phyloP scores from a whole-genome alignment of 2,797 vertebrate genomes.

The Podargus strigoides region DNA sequence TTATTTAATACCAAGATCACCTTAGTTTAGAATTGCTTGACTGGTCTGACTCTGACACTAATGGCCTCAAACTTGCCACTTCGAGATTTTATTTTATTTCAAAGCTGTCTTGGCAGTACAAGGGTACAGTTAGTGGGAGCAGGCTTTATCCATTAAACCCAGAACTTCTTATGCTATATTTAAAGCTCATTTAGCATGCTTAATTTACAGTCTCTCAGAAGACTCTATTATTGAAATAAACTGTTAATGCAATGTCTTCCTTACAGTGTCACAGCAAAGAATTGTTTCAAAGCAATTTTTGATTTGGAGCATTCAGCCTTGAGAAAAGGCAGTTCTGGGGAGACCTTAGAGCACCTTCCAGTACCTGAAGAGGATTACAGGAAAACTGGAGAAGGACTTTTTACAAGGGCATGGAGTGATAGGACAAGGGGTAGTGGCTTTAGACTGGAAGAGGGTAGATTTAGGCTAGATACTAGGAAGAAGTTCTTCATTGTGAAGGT shows the following conservation, averaged over 20 bases:
- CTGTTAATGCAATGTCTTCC: not conserved
- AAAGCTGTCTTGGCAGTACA: constrained; percentile 27
- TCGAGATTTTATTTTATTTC: constrained; percentile 15
- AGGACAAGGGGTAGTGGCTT: too few relatives aligned
- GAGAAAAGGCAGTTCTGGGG: too few relatives aligned
- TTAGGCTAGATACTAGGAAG: too few relatives aligned
- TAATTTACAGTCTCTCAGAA: constrained; percentile 35
- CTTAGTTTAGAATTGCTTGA: constrained; percentile 16
- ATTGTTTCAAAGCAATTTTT: not conserved
- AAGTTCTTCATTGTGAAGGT: too few relatives aligned
- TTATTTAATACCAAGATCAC: not conserved
- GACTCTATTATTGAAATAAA: constrained; percentile 21
- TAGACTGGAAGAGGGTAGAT: too few relatives aligned
- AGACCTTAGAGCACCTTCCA: too few relatives aligned
- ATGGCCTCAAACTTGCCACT: constrained; percentile 43
- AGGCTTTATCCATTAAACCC: constrained; percentile 49
- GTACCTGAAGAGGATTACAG: too few relatives aligned
- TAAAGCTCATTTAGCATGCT: constrained; percentile 35
- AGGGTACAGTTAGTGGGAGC: constrained; percentile 27
- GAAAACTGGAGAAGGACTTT: too few relatives aligned
- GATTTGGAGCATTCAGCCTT: too few relatives aligned
- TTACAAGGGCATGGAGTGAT: too few relatives aligned
- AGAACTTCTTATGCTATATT: not conserved
- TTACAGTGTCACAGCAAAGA: not conserved
- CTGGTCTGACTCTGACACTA: constrained; percentile 40